These are phyloP conservation scores for Gallinago undulata DNA, from an alignment of 2,113 vertebrate species.

Conservation along the genomic window DNA sequence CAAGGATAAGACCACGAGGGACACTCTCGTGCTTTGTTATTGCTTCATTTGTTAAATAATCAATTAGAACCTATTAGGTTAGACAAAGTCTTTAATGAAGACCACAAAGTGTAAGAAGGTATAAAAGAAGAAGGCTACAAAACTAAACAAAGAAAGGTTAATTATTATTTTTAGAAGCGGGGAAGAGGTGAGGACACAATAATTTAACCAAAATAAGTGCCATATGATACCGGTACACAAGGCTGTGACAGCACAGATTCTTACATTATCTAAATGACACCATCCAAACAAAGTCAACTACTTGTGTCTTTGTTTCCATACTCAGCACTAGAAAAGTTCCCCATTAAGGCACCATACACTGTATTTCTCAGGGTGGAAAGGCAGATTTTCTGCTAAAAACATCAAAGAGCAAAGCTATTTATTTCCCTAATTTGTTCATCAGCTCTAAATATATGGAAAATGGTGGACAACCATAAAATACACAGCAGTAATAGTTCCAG, in stretches of 20 bases:
- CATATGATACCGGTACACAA: not conserved
- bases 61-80: not conserved
- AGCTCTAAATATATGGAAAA: not conserved
- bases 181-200: not conserved
- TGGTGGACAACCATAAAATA: not conserved
- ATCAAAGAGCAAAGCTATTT: not conserved
- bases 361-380: not conserved
- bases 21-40: not conserved
- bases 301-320: not conserved
- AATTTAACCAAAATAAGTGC: not conserved
- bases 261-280: accelerated
- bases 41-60: not conserved
- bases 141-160: not conserved
- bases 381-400: not conserved
- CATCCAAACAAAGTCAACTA: not conserved
- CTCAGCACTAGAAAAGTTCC: not conserved
- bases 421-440: not conserved
- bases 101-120: not conserved
- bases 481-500: not conserved
- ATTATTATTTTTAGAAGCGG: not conserved
- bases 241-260: not conserved
- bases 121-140: not conserved
- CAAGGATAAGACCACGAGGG: not conserved
- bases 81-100: not conserved
- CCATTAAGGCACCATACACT: not conserved